These are phyloP conservation scores for Triops cancriformis DNA, from an alignment of 1,140 invertebrate genomes.

Conservation along the genomic window DNA sequence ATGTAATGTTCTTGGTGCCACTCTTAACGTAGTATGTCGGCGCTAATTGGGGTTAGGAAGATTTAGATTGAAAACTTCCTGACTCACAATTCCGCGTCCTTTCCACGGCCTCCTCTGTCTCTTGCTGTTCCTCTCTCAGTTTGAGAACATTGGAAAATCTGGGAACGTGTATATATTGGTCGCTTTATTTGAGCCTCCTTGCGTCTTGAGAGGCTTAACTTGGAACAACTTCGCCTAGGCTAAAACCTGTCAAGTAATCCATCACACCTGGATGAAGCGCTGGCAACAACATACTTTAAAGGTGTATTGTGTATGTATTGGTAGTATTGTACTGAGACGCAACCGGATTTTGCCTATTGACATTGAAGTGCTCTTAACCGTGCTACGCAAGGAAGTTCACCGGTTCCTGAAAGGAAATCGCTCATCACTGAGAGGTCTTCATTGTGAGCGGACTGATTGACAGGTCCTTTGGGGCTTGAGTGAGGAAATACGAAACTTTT, in stretches of 20 bases:
- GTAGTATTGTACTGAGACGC: neutral
- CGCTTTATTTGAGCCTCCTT: neutral
- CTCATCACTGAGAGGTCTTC: constrained; percentile 4
- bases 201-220: neutral
- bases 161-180: neutral
- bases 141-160: neutral
- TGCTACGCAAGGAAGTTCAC: neutral
- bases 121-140: neutral
- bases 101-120: constrained; percentile 6
- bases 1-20: neutral
- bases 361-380: neutral
- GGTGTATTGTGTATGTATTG: neutral
- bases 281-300: neutral
- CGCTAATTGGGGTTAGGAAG: neutral
- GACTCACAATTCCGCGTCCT: neutral
- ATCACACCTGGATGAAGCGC: neutral
- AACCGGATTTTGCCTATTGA: neutral
- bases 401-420: constrained; percentile 10
- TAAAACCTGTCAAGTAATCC: neutral
- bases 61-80: constrained; percentile 14
- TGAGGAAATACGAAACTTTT: neutral
- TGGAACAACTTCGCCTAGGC: neutral
- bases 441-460: neutral
- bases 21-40: constrained; percentile 3
- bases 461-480: neutral